Evolutionary conservation across 2,888 invertebrate genomes (phyloP), one percentile per base, ranked within the genome.

Genomic region (Nowickia ferox): DNA sequence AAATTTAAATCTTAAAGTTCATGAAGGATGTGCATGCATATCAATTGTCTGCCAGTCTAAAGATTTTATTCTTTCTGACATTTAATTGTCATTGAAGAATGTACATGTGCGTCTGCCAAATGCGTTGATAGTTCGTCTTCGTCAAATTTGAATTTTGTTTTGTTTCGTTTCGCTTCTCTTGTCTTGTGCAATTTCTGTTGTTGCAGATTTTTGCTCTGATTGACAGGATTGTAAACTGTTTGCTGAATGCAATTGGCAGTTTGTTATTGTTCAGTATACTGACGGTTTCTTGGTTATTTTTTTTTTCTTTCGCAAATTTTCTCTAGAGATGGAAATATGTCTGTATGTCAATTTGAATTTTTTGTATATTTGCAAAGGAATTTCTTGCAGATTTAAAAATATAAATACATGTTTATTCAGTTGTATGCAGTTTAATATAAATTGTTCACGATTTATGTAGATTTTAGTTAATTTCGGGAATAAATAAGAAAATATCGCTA

Each of bases 91-190:
- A 87, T 84, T 87, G 86, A 84, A 82, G 85, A 85, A 87, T 87
- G 82, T 84, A 78, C 30, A 30, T 30, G 30, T 82, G 78, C 80
- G 75, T 82, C 86, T 83, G 69, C 74, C 86, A 84, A 84, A 72
- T 84, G 87, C 84, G 86, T 86, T 87, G 87, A 88, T 87, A 88
- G 88, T 88, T 87, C 88, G 86, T 88, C 88, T 88, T 87, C 88
- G 87, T 88, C 88, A 88, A 86, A 84, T 69, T 84, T 75, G 69
- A 65, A 15, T 83, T 83, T 44, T 57, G 9, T 68, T 77, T 59
- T 22, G 46, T 79, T 74, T 74, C 38, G 9, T 9, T 63, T 40
- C 5, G 61, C 10, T 72, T 59, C 38, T 15, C n/a, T 77, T 51
- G 71, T 51, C 46, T 53, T 42, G 72, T 48, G 6, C 46, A n/a